A percentile compares a stretch with the other conserved stretches of the same genome.
These are phyloP conservation scores for Cydia amplana DNA, from an alignment of 1,140 invertebrate genomes.

Conservation along the genomic window DNA sequence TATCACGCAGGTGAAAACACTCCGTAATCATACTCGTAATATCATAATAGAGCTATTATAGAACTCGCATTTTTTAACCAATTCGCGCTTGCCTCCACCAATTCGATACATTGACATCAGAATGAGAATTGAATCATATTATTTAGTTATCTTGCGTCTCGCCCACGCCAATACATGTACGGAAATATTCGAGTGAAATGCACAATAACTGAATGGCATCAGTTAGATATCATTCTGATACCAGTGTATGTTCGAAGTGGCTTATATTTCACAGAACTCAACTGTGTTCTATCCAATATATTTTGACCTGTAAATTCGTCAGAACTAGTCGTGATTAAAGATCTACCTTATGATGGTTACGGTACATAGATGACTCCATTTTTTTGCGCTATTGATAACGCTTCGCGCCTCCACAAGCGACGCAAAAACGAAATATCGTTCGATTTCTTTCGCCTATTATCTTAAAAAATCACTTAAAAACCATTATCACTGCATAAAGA, in stretches of 20 bases:
- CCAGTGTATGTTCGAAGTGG: no score
- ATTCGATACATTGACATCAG: no score
- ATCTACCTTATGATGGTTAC: not conserved
- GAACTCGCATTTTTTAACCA: not conserved
- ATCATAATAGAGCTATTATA: not conserved
- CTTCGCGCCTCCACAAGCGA: not conserved
- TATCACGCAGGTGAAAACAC: not conserved
- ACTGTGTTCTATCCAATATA: not conserved
- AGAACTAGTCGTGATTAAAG: not conserved
- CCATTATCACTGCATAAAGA: not conserved
- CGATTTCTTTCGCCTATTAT: not conserved
- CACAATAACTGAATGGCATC: no score
- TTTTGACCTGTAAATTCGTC: not conserved
- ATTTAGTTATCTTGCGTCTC: no score
- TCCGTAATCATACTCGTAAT: not conserved
- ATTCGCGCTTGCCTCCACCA: not conserved
- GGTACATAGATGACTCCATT: not conserved
- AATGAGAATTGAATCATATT: no score
- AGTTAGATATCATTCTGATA: no score
- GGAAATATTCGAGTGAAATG: no score
- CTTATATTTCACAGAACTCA: not conserved
- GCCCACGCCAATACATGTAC: no score
- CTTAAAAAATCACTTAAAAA: slow-evolving; percentile 1
- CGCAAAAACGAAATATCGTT: not conserved
- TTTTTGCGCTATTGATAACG: not conserved